Evolutionary conservation across 2,113 vertebrate genomes (phyloP).

Genomic region (human): GRCh38 chr18:48040501-48041000

Average conservation of each 20-base stretch:
- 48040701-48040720: conserved; percentile 84
- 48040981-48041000: conserved; percentile 95
- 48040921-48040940: conserved; percentile 99
- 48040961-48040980: conserved; percentile 96
- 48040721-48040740: conserved; percentile 97
- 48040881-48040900: conserved; percentile 93
- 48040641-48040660: conserved; percentile 90
- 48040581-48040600: conserved; percentile 86
- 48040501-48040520: conserved; percentile 82
- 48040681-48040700: conserved; percentile 83
- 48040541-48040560: conserved; percentile 89
- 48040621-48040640: conserved; percentile 88
- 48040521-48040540: conserved; percentile 87
- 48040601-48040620: conserved; percentile 83
- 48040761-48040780: conserved; percentile 97
- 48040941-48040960: conserved; percentile 97
- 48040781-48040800: conserved; percentile 95
- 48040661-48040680: conserved; percentile 82
- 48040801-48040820: conserved; percentile 95
- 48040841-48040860: conserved; percentile 96
- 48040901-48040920: conserved; percentile 91
- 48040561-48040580: conserved; percentile 80
- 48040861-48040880: conserved; percentile 97
- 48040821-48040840: conserved; percentile 99
- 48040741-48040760: conserved; percentile 96